Evolutionary conservation across 35 echinoderm and acorn worm genomes (phyloP), one percentile per base, ranked within the genome.

Genomic region (Stichopus chloronotus): DNA sequence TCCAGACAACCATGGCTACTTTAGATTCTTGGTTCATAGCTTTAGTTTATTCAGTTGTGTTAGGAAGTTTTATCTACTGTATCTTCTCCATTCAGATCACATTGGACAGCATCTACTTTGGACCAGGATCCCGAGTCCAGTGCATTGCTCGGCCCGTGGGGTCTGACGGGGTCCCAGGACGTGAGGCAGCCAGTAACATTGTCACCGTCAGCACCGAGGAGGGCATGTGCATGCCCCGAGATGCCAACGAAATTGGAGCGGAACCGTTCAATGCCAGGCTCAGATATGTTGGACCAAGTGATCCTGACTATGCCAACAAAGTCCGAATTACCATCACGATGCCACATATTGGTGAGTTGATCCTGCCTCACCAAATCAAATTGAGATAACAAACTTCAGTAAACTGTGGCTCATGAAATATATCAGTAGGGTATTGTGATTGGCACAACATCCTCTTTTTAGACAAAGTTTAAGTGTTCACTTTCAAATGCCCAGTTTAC

Each of bases 71-170:
- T 43, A 43, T 43, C 30, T 43, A 43, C 30, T 43, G 0, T 81
- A 13, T 53, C 25, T 30, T 55, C 13, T 93, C 25, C 16, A n/a
- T 58, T 8, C 69, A 99, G 97, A 90, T 99, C 87, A 99, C 97
- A 25, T 94, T 99, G 23, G 97, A 99, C 92, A 99, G 97, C 79
- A 93, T 99, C 92, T 99, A 99, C 94, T 99, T 96, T 55, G 97
- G 95, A 56, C 95, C 97, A 21, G 97, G 94, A 24, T 96, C 97
- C 56, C 90, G 97, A 57, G 92, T 99, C 22, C 93, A 94, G 83
- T 99, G 97, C 58, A 90, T 92, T 8, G 97, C 97, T 55, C 95
- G 97, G 61, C 95, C 97, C 20, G 93, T 99, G 22, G 93, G 93
- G 56, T 92, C 78, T 52, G 72, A 92, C 13, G 95, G 95, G 8